Evolutionary conservation across 2,797 vertebrate genomes (phyloP).

Genomic region (Brotula barbata): DNA sequence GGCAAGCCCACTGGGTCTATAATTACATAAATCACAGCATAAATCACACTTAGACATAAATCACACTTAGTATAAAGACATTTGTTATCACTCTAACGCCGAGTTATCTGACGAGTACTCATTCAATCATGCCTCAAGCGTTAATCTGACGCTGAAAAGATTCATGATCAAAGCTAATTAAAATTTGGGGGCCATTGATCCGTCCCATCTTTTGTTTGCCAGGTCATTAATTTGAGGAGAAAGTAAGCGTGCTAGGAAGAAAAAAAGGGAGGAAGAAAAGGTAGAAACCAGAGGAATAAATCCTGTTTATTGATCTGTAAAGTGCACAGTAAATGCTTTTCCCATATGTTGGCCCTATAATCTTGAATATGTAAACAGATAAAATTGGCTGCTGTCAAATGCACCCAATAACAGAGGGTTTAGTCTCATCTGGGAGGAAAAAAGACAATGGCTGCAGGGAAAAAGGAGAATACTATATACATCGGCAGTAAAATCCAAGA

Average conservation of each 20-base stretch:
- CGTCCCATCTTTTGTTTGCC: slow-evolving; percentile 32
- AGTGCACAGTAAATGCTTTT: slow-evolving; percentile 1
- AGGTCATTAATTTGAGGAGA: slow-evolving; percentile 23
- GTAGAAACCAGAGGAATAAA: slow-evolving; percentile 36
- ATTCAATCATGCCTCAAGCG: slow-evolving; percentile 25
- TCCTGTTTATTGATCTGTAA: not conserved
- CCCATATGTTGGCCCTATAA: not conserved
- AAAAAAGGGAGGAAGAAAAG: slow-evolving; percentile 7
- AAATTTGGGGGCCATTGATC: slow-evolving; percentile 33
- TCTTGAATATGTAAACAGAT: not conserved
- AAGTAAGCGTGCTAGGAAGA: slow-evolving; percentile 14
- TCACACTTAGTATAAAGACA: slow-evolving; percentile 23
- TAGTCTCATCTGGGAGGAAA: not conserved
- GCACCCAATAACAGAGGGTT: not conserved
- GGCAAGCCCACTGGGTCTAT: slow-evolving; percentile 10
- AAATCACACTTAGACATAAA: slow-evolving; percentile 33
- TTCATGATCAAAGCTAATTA: slow-evolving; percentile 53
- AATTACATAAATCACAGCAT: slow-evolving; percentile 34
- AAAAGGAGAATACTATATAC: no score
- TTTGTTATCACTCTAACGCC: slow-evolving; percentile 35
- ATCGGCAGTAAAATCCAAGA: no score
- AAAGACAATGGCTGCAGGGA: no score
- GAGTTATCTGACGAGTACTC: slow-evolving; percentile 27
- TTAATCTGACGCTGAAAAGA: slow-evolving; percentile 42
- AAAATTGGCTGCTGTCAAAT: not conserved